Base-by-base conservation (phyloP, 2,888 invertebrate genomes). In the Agrotis puta region DNA sequence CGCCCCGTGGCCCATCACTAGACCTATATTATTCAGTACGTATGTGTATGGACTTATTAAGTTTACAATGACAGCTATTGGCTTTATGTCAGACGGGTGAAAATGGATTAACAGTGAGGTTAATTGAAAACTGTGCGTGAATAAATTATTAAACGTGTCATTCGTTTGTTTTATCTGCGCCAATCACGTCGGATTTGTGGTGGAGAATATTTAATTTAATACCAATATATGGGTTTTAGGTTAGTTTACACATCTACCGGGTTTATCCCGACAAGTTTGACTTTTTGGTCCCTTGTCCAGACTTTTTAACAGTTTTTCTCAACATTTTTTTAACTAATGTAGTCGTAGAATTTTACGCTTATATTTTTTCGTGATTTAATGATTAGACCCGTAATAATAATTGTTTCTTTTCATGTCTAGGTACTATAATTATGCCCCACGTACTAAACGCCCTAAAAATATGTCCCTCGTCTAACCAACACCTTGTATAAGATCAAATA, bases 91-190 rank as follows among this genome's bases (percentile, higher is more conserved):
- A 51, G 62, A 64, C n/a, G 33, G 57, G 22, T 54, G 58, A 63
- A 64, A 78, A 77, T 67, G 22, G n/a, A 78, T 82, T 67, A 64
- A 51, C 61, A 48, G 45, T 20, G 61, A 11, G 22, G 50, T n/a
- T 82, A 82, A 82, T 79, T 79, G 66, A 68, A 79, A 82, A 79
- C 64, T 39, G 74, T 18, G 50, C 20, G 50, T 64, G 56, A 66
- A 81, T 78, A 51, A 81, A 81, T 78, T 33, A 78, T 81, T 82
- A 53, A 62, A 79, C 18, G 18, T 51, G 61, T 54, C 50, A 65
- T 68, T 58, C 39, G 50, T 51, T 57, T 59, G 47, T 75, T 62
- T 57, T 48, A 68, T 68, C 27, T 18, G 16, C 45, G 16, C 45
- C 74, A 48, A 51, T 51, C 47, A 45, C 48, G 20, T 47, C 22